Conservation (phyloP, 2,113 vertebrate genomes). For the Proterorhinus semilunaris region DNA sequence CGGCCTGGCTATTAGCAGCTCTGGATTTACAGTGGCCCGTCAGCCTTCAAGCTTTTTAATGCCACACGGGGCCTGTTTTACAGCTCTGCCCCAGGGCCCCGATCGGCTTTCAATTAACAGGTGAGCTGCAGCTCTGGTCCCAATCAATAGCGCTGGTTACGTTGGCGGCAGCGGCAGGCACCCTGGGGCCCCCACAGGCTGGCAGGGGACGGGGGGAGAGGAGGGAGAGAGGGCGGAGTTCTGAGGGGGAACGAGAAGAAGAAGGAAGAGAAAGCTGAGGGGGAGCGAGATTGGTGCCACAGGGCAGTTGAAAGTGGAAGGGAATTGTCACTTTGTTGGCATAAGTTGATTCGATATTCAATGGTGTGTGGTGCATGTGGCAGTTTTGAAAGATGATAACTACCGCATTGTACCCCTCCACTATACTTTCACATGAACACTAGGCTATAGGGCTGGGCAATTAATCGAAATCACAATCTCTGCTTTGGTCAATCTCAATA, state of each 20-base stretch:
- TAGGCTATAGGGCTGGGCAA: no score
- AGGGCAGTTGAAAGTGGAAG: conserved; percentile 45
- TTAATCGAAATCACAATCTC: no score
- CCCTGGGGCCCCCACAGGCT: conserved; percentile 52
- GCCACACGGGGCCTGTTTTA: conserved; percentile 73
- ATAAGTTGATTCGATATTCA: not conserved
- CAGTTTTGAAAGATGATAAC: no score
- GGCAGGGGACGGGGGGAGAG: conserved; percentile 35
- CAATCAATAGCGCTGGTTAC: conserved; percentile 73
- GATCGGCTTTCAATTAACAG: conserved; percentile 81
- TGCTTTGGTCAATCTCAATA: no score
- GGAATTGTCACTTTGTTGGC: conserved; percentile 50
- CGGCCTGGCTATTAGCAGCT: conserved; percentile 64
- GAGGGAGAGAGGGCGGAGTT: not conserved
- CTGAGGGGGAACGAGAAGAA: conserved; percentile 25
- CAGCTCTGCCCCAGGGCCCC: conserved; percentile 72
- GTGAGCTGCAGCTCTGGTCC: conserved; percentile 73
- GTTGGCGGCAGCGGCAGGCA: conserved; percentile 54
- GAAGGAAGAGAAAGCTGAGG: conserved; percentile 40
- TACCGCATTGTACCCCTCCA: no score
- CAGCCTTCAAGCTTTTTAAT: conserved; percentile 72
- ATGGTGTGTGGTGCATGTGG: not conserved
- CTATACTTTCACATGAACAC: no score
- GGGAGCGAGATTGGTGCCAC: conserved; percentile 49
- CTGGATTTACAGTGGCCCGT: conserved; percentile 70